Conservation (phyloP, 2,888 invertebrate genomes). For the Stenodera caucasica region DNA sequence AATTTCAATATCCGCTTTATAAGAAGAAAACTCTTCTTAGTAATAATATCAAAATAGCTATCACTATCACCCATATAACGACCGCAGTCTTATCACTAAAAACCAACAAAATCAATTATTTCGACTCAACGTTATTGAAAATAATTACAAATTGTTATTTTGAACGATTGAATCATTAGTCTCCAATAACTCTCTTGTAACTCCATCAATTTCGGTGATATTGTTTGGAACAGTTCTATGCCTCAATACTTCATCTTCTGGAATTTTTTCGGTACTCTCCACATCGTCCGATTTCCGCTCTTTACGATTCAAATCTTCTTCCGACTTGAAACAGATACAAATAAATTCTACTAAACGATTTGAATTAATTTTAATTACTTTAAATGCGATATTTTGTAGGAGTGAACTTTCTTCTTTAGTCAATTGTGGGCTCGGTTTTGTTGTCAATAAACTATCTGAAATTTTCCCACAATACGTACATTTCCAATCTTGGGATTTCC, state of each 20-base stretch:
- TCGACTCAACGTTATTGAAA: constrained; percentile 6
- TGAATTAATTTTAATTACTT: constrained; percentile 46
- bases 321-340: constrained; percentile 28
- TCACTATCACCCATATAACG: constrained; percentile 56
- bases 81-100: constrained; percentile 59
- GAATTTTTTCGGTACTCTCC: constrained; percentile 39
- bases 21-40: constrained; percentile 58
- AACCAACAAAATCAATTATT: constrained; percentile 17
- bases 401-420: constrained; percentile 60
- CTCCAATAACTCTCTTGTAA: constrained; percentile 22
- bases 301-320: constrained; percentile 49
- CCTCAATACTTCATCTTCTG: constrained; percentile 29
- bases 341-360: constrained; percentile 22
- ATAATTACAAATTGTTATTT: constrained; percentile 50
- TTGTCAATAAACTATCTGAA: constrained; percentile 57
- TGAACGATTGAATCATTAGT: constrained; percentile 44
- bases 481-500: constrained; percentile 67
- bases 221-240: constrained; percentile 26
- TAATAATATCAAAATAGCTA: constrained; percentile 56
- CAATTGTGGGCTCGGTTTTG: constrained; percentile 45
- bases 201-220: constrained; percentile 23
- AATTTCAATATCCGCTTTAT: constrained; percentile 34
- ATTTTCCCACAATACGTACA: constrained; percentile 67
- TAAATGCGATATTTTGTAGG: constrained; percentile 60
- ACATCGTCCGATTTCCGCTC: constrained; percentile 35